Evolutionary conservation across 2,888 invertebrate genomes (phyloP).

Genomic region (Elegia similella): DNA sequence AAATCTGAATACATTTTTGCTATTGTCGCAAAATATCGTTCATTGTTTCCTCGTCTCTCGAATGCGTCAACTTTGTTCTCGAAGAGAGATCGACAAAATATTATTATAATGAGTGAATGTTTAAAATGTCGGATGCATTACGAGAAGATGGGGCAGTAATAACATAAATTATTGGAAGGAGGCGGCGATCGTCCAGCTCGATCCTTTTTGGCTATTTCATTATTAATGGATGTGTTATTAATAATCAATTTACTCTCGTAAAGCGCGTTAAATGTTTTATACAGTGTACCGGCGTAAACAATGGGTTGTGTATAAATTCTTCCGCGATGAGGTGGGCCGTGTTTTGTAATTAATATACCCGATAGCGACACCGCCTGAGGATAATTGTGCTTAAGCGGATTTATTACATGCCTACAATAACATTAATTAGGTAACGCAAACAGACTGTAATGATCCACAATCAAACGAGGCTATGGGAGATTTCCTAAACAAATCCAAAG

Average conservation of each 20-base stretch:
- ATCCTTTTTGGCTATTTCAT: conserved; percentile 54
- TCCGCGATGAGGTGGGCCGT: conserved; percentile 36
- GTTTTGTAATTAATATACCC: conserved; percentile 16
- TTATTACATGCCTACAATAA: conserved; percentile 13
- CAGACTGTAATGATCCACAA: background rate
- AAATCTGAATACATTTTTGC: conserved; percentile 11
- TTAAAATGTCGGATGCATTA: conserved; percentile 26
- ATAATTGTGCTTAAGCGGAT: conserved; percentile 8
- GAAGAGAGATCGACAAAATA: conserved; percentile 34
- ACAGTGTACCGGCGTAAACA: conserved; percentile 39
- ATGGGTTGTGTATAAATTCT: conserved; percentile 38
- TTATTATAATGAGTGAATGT: conserved; percentile 35
- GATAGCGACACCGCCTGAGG: conserved; percentile 6
- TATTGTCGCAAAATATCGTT: conserved; percentile 7
- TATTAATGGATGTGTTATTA: conserved; percentile 65
- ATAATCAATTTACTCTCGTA: conserved; percentile 69
- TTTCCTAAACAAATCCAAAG: too few relatives aligned
- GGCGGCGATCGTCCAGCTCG: conserved; percentile 34
- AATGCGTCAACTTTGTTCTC: conserved; percentile 33
- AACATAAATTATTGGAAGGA: conserved; percentile 61
- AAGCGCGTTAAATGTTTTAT: conserved; percentile 37
- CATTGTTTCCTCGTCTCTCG: conserved; percentile 25
- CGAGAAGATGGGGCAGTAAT: conserved; percentile 34
- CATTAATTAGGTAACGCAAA: conserved; percentile 12
- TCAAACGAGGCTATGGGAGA: background rate